phyloP scores from a whole-genome alignment of 2,113 vertebrate genomes.

The Cyphomyrus discorhynchus region DNA sequence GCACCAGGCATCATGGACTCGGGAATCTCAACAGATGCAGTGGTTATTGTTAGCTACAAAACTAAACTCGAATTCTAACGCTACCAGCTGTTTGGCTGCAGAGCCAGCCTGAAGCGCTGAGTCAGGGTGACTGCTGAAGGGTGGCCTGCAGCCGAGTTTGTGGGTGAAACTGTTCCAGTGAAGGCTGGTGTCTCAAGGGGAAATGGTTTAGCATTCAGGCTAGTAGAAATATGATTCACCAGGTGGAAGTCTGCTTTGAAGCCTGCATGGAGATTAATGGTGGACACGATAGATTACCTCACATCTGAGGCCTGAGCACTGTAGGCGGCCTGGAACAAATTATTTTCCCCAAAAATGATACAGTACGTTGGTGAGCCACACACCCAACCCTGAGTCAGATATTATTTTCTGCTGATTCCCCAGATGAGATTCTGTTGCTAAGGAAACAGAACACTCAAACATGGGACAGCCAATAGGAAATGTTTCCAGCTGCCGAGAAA shows the following conservation, averaged over 20 bases:
- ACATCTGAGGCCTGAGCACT: background rate
- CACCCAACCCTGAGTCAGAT: background rate
- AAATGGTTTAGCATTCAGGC: background rate
- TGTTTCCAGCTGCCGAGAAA: background rate
- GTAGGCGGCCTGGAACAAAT: background rate
- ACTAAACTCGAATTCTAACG: background rate
- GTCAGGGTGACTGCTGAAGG: background rate
- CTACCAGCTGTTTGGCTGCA: background rate
- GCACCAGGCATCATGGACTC: background rate
- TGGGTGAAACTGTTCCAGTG: background rate
- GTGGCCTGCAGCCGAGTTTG: background rate
- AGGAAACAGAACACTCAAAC: slow-evolving; percentile 5
- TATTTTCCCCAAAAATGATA: background rate
- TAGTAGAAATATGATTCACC: background rate
- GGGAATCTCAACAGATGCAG: background rate
- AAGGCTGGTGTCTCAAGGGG: background rate
- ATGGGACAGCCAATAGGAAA: background rate
- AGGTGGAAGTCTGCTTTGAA: background rate
- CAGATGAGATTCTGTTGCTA: background rate
- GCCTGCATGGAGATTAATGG: background rate
- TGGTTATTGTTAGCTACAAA: background rate
- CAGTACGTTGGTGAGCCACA: background rate
- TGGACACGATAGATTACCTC: background rate
- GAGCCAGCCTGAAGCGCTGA: background rate
- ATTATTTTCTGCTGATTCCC: background rate